A percentile compares a stretch with the other conserved stretches of the same genome.
These are phyloP conservation scores for Apamea epomidion DNA, from an alignment of 2,888 invertebrate genomes.

Conservation along the genomic window DNA sequence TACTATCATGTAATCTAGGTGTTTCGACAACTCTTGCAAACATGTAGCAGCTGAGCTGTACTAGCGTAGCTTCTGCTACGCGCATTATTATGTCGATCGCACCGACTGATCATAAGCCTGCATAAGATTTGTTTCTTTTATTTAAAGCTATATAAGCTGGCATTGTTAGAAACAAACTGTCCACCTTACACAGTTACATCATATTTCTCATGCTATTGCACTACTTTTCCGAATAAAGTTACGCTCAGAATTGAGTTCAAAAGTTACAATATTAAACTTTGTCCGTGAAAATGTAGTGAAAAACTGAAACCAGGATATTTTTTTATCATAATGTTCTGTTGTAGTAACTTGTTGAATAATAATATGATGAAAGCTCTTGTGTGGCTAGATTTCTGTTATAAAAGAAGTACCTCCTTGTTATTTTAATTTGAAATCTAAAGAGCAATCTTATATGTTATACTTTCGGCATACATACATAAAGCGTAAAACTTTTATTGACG, in stretches of 20 bases:
- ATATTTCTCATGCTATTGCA: constrained; percentile 14
- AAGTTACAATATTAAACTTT: constrained; percentile 55
- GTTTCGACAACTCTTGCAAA: no score
- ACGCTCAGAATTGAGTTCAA: constrained; percentile 43
- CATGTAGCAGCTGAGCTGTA: constrained; percentile 1
- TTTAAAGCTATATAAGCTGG: neutral
- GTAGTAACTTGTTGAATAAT: constrained; percentile 9
- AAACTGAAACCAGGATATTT: constrained; percentile 20
- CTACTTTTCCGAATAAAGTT: constrained; percentile 39
- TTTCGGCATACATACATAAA: no score
- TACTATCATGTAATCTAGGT: no score
- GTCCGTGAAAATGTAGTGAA: constrained; percentile 26
- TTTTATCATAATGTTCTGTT: constrained; percentile 24
- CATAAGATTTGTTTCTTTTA: neutral
- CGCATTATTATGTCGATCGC: neutral
- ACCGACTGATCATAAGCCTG: neutral
- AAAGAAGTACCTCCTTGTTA: neutral
- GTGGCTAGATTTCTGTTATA: neutral
- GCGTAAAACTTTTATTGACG: no score
- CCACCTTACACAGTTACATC: neutral
- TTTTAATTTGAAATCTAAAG: neutral
- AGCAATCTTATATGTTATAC: neutral
- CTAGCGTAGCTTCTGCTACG: constrained; percentile 8
- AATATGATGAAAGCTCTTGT: neutral
- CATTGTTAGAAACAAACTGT: neutral